Conservation (phyloP, 2,113 vertebrate genomes). For the Pituophis catenifer region DNA sequence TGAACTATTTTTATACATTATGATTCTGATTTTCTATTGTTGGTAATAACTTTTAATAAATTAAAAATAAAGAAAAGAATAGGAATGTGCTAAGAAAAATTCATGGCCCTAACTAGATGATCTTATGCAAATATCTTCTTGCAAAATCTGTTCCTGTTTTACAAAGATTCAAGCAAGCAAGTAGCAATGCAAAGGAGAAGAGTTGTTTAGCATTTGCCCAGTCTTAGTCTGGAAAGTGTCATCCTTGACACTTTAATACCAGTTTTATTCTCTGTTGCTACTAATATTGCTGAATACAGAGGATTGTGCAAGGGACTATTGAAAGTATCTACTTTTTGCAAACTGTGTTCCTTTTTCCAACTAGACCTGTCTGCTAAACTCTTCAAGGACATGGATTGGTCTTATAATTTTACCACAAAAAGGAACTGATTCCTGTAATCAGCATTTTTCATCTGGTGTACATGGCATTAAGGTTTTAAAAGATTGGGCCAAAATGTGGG, state of each 20-base stretch:
- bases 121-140: neutral
- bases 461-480: neutral
- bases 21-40: neutral
- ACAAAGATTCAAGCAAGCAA: neutral
- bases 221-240: neutral
- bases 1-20: neutral
- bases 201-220: neutral
- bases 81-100: neutral
- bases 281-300: neutral
- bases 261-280: neutral
- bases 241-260: neutral
- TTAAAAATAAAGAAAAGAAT: neutral
- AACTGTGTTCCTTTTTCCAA: neutral
- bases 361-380: neutral
- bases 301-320: neutral
- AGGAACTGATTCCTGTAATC: neutral
- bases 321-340: neutral
- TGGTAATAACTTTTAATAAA: neutral
- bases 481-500: neutral
- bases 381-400: neutral
- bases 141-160: neutral
- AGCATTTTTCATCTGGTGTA: neutral
- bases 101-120: neutral
- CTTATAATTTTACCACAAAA: neutral
- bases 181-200: neutral